Conservation (phyloP, 2,888 invertebrate species). For the Phaedon cochleariae region DNA sequence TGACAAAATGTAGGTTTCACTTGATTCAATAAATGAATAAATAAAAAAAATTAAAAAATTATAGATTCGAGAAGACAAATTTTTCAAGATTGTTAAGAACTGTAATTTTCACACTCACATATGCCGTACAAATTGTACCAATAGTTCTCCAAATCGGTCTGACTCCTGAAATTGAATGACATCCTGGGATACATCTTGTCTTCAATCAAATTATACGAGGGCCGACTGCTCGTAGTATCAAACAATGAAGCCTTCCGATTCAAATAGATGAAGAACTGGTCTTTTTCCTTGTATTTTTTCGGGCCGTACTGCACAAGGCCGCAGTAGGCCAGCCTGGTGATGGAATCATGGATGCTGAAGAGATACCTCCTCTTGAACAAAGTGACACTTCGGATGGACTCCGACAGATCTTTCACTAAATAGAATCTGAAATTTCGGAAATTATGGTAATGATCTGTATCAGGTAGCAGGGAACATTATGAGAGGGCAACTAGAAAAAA, state of each 20-base stretch:
- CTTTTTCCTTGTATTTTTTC: slow-evolving; percentile 71
- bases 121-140: slow-evolving; percentile 76
- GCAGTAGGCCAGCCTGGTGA: slow-evolving; percentile 70
- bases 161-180: slow-evolving; percentile 65
- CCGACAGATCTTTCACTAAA: slow-evolving; percentile 70
- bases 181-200: slow-evolving; percentile 68
- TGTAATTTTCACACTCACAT: slow-evolving; percentile 56
- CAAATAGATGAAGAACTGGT: slow-evolving; percentile 75
- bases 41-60: too few species aligned
- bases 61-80: too few species aligned
- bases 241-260: slow-evolving; percentile 70
- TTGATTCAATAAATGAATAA: too few species aligned
- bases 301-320: slow-evolving; percentile 77
- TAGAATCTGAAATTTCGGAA: too few species aligned
- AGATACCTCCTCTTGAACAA: slow-evolving; percentile 69
- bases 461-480: too few species aligned
- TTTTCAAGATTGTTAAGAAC: not conserved
- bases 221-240: slow-evolving; percentile 72
- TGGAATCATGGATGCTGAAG: slow-evolving; percentile 65
- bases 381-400: slow-evolving; percentile 63
- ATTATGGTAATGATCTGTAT: too few species aligned
- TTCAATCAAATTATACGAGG: slow-evolving; percentile 70
- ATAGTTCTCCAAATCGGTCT: slow-evolving; percentile 68
- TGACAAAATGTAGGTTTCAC: too few species aligned
- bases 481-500: too few species aligned